Evolutionary conservation across 2,888 invertebrate genomes (phyloP).

Genomic region (Lepidochrysops patricia): DNA sequence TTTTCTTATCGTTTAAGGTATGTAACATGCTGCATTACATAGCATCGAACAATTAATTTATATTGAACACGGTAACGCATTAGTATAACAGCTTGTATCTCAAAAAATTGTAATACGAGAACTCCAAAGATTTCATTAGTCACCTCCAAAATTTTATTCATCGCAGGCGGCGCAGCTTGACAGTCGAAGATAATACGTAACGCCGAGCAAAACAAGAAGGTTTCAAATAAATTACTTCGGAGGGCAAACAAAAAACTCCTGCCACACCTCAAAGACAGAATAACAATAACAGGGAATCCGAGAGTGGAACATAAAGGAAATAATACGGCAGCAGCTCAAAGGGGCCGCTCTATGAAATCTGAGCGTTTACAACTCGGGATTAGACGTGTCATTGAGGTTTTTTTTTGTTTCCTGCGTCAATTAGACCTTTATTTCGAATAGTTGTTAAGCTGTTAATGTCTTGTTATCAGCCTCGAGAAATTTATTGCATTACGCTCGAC

Average conservation of each 20-base stretch:
- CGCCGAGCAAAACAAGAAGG: conserved; percentile 42
- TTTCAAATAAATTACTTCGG: conserved; percentile 46
- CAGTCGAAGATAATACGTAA: conserved; percentile 43
- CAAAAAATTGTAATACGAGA: conserved; percentile 14
- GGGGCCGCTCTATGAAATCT: conserved; percentile 40
- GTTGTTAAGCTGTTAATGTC: conserved; percentile 25
- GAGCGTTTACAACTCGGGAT: conserved; percentile 40
- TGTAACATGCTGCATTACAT: too few species aligned
- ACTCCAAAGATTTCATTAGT: conserved; percentile 31
- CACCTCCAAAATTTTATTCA: conserved; percentile 37
- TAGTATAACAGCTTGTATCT: not conserved
- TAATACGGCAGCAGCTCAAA: conserved; percentile 35
- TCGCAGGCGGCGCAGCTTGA: conserved; percentile 36
- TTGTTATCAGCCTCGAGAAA: conserved; percentile 20
- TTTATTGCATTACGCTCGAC: conserved; percentile 12
- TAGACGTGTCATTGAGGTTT: conserved; percentile 29
- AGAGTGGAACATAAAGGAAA: conserved; percentile 42
- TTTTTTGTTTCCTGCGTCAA: conserved; percentile 31
- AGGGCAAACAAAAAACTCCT: conserved; percentile 44
- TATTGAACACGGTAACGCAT: not conserved
- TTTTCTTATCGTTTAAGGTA: not conserved
- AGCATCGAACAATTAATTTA: not conserved
- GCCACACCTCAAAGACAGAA: conserved; percentile 57
- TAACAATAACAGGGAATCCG: conserved; percentile 55
- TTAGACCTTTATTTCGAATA: conserved; percentile 29